A percentile compares a stretch with the other conserved stretches of the same genome.
These are phyloP conservation scores for Otocyon megalotis DNA, from an alignment of 2,113 vertebrate species.

Conservation along the genomic window DNA sequence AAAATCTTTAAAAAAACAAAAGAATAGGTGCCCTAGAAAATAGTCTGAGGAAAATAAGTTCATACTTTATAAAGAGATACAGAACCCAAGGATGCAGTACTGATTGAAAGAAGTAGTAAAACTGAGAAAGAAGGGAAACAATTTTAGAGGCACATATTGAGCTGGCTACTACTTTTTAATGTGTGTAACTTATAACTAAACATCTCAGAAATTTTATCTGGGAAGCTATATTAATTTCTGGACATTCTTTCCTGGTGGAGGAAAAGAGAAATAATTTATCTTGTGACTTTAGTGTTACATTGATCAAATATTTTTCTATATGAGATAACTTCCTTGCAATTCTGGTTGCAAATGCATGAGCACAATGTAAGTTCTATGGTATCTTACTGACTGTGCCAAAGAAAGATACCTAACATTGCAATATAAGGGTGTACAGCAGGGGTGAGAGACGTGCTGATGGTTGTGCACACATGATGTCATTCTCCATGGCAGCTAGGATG, in stretches of 20 bases:
- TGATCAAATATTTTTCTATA: neutral
- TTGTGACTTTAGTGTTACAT: neutral
- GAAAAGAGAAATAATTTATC: conserved; percentile 38
- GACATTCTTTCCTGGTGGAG: conserved; percentile 1
- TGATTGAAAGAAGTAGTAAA: conserved; percentile 34
- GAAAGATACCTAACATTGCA: neutral
- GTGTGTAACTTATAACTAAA: conserved; percentile 28
- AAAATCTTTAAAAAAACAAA: no score
- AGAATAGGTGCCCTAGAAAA: neutral
- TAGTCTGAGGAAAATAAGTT: neutral
- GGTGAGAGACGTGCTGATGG: neutral
- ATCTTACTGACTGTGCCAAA: neutral
- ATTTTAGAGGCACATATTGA: neutral
- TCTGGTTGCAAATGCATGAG: neutral
- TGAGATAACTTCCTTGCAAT: neutral
- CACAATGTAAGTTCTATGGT: neutral
- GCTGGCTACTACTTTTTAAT: conserved; percentile 32
- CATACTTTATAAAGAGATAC: neutral
- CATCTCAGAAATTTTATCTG: conserved; percentile 54
- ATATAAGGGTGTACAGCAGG: accelerated
- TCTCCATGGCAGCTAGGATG: neutral
- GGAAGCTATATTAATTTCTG: conserved; percentile 58
- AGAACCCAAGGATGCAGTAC: neutral
- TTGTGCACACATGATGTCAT: neutral
- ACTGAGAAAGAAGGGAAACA: neutral